Percentiles rank a stretch among this genome's conserved stretches.
Conservation (phyloP, 2,113 vertebrate genomes). For the Brachyistius frenatus region DNA sequence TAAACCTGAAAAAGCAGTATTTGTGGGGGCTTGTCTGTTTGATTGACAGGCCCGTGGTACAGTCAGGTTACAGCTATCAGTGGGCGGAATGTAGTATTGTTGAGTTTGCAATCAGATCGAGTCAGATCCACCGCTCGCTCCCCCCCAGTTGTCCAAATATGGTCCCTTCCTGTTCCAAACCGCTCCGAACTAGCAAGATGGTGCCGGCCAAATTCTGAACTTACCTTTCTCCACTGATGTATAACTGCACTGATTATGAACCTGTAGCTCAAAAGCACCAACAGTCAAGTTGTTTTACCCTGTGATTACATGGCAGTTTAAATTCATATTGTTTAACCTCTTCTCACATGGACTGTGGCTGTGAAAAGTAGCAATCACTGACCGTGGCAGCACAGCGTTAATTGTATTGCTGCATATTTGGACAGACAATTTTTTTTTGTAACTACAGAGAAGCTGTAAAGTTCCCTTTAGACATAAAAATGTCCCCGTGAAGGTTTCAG, state of each 20-base stretch:
- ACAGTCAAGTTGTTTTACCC: not conserved
- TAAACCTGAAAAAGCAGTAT: too few relatives aligned
- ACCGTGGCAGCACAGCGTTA: slow-evolving; percentile 1
- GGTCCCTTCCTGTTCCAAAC: too few relatives aligned
- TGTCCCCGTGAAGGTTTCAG: slow-evolving; percentile 22
- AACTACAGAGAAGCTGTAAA: not conserved
- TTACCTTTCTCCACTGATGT: not conserved
- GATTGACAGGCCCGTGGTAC: too few relatives aligned
- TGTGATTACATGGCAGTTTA: not conserved
- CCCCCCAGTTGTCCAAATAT: too few relatives aligned
- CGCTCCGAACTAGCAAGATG: too few relatives aligned
- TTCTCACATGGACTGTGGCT: not conserved
- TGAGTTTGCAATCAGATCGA: too few relatives aligned
- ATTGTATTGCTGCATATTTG: slow-evolving; percentile 5
- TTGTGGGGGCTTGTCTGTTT: too few relatives aligned
- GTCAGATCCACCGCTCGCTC: too few relatives aligned
- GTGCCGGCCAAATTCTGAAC: too few relatives aligned
- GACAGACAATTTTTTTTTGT: not conserved
- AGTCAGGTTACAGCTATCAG: too few relatives aligned
- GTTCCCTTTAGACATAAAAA: slow-evolving; percentile 7
- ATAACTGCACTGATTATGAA: not conserved
- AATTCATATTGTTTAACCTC: not conserved
- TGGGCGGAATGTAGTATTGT: too few relatives aligned
- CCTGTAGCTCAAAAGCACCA: not conserved
- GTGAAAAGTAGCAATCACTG: not conserved